Evolutionary conservation across 1,140 invertebrate genomes (phyloP).

Genomic region (Cydia splendana): DNA sequence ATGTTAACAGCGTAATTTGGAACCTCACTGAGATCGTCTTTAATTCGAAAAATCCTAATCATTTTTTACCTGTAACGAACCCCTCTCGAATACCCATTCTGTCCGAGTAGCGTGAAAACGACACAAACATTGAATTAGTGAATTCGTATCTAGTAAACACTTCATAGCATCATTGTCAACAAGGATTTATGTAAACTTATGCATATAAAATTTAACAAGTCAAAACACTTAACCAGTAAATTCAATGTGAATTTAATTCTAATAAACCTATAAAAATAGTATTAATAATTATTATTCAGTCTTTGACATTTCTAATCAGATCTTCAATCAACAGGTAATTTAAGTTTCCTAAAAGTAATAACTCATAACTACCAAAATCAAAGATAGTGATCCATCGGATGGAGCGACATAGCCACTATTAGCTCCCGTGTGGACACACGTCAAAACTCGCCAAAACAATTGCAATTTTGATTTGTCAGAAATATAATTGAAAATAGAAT

Average conservation of each 20-base stretch:
- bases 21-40: constrained; percentile 39
- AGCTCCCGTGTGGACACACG: too few relatives aligned
- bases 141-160: constrained; percentile 46
- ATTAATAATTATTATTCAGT: constrained; percentile 10
- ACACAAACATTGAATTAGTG: constrained; percentile 48
- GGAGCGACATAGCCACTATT: too few relatives aligned
- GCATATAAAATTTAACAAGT: constrained; percentile 57
- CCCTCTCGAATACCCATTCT: constrained; percentile 73
- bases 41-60: constrained; percentile 37
- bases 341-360: constrained; percentile 11
- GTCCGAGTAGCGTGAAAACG: constrained; percentile 68
- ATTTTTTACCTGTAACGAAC: constrained; percentile 69
- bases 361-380: too few relatives aligned
- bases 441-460: too few relatives aligned
- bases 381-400: too few relatives aligned
- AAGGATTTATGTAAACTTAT: constrained; percentile 52
- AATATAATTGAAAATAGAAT: too few relatives aligned
- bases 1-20: constrained; percentile 47
- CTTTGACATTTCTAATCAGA: constrained; percentile 18
- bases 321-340: constrained; percentile 27
- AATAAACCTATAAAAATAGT: constrained; percentile 36
- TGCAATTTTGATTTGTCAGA: too few relatives aligned
- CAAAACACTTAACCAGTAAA: constrained; percentile 35
- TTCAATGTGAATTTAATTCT: constrained; percentile 15
- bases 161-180: constrained; percentile 63